Conservation (phyloP, 1,140 invertebrate species). For the Drosophila baimaii region DNA sequence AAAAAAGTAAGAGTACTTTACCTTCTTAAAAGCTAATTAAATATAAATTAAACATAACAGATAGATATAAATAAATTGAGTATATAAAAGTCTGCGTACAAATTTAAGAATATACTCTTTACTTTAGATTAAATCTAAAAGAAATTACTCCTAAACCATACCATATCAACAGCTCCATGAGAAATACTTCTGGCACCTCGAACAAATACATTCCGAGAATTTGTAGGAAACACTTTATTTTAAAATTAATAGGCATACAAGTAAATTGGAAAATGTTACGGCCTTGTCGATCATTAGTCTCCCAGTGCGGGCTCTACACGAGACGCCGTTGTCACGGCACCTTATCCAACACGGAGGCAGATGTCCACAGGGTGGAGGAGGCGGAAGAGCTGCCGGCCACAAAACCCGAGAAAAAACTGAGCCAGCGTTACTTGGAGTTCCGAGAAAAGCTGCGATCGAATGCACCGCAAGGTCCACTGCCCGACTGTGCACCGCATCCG, state of each 20-base stretch:
- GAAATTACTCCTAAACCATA: too few species aligned
- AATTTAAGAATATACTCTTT: too few species aligned
- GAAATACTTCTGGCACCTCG: background rate
- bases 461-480: slow-evolving; percentile 11
- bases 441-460: slow-evolving; percentile 58
- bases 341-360: background rate
- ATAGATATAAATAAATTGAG: too few species aligned
- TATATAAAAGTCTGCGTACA: too few species aligned
- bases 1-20: too few species aligned
- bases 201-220: background rate
- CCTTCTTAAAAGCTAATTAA: too few species aligned
- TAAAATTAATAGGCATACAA: background rate
- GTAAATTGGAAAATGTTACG: slow-evolving; percentile 10
- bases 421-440: slow-evolving; percentile 59
- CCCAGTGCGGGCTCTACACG: background rate
- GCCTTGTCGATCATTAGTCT: background rate
- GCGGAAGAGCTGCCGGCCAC: background rate
- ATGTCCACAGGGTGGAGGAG: slow-evolving; percentile 5
- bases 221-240: background rate
- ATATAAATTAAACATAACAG: too few species aligned
- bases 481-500: slow-evolving; percentile 55
- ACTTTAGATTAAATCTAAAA: too few species aligned
- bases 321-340: background rate
- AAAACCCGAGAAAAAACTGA: slow-evolving; percentile 15
- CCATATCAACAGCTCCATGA: slow-evolving; percentile 1